phyloP scores from a whole-genome alignment of 2,113 vertebrate species.

The Crypturellus undulatus region DNA sequence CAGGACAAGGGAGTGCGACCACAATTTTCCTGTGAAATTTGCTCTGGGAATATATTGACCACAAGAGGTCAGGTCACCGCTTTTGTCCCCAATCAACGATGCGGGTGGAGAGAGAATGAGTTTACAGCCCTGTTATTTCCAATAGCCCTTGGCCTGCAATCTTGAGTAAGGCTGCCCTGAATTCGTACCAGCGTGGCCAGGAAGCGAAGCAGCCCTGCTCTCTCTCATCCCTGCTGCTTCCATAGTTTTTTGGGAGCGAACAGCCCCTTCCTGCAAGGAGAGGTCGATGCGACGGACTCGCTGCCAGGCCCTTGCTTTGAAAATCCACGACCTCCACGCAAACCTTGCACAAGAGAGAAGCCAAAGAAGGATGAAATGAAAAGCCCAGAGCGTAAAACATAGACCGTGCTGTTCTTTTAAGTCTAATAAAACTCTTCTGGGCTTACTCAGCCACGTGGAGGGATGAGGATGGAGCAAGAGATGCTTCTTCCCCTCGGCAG shows the following conservation, averaged over 20 bases:
- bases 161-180: background rate
- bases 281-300: too few species aligned
- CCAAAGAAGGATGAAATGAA: background rate
- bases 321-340: too few species aligned
- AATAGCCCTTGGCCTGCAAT: background rate
- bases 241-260: too few species aligned
- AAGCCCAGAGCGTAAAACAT: background rate
- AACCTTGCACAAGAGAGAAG: background rate
- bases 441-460: background rate
- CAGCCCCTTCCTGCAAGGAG: background rate
- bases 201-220: background rate
- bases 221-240: background rate
- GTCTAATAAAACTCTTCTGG: background rate
- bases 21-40: background rate
- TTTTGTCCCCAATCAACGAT: slow-evolving; percentile 25
- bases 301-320: background rate
- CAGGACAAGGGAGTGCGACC: background rate
- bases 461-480: background rate
- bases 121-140: background rate
- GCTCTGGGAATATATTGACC: background rate
- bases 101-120: background rate
- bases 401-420: background rate
- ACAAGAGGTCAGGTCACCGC: slow-evolving; percentile 62
- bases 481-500: background rate
- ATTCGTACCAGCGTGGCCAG: background rate